Conservation (phyloP, 2,113 vertebrate species). For the Circaetus cinerascens region DNA sequence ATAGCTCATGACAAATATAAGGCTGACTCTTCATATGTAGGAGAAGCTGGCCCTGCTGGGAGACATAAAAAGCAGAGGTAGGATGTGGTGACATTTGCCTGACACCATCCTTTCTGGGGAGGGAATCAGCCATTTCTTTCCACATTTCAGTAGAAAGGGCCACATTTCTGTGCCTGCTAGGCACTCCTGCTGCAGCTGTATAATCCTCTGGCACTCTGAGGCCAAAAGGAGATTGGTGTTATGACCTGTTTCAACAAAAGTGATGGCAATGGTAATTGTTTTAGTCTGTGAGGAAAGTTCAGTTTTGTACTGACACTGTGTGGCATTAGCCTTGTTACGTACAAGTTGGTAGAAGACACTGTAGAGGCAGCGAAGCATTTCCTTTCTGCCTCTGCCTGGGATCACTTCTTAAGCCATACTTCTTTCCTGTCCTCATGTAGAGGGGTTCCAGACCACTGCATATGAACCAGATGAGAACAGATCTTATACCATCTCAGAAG, state of each 20-base stretch:
- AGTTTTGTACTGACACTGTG: not conserved
- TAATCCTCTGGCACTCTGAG: not conserved
- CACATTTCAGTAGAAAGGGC: not conserved
- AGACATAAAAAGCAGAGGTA: not conserved
- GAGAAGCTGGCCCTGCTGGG: not conserved
- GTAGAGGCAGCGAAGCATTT: not conserved
- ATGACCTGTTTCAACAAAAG: not conserved
- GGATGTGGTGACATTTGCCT: not conserved
- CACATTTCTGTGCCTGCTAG: not conserved
- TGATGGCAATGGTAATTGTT: not conserved
- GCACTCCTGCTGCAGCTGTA: not conserved
- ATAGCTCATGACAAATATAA: not conserved
- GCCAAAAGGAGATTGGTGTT: not conserved
- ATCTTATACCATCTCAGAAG: not conserved
- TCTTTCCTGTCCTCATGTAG: not conserved
- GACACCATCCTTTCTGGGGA: not conserved
- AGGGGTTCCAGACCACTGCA: not conserved
- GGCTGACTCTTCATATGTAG: not conserved
- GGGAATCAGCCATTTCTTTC: not conserved
- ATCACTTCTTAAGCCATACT: not conserved
- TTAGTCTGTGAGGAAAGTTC: not conserved
- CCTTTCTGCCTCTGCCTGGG: not conserved
- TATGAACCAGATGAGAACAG: not conserved
- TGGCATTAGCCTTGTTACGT: not conserved
- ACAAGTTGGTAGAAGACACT: not conserved